These are phyloP conservation scores for Periparus ater DNA, from an alignment of 2,797 vertebrate species.

Conservation along the genomic window DNA sequence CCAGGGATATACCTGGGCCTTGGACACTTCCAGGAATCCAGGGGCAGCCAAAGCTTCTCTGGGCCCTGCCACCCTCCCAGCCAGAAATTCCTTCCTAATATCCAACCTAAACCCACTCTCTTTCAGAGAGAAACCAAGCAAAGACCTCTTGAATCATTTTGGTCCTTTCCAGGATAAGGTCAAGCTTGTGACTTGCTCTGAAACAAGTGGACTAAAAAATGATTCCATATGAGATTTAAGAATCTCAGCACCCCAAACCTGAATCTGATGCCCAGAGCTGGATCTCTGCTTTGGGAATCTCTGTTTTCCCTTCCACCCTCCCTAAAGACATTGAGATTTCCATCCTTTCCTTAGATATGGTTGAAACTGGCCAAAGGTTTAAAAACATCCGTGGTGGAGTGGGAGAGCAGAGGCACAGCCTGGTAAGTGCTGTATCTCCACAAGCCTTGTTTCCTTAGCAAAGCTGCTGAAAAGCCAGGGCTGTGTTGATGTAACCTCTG, in stretches of 20 bases:
- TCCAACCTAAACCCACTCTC: background rate
- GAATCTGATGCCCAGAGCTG: background rate
- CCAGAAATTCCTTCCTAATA: background rate
- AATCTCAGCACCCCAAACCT: background rate
- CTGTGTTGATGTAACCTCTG: background rate
- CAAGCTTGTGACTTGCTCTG: background rate
- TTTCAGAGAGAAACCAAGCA: background rate
- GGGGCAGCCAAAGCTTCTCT: background rate
- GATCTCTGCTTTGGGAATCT: background rate
- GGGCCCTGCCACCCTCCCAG: background rate
- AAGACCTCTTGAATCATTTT: background rate
- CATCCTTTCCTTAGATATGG: accelerated
- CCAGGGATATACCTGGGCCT: background rate
- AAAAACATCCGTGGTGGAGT: background rate
- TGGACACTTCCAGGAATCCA: accelerated
- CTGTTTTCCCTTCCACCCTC: background rate
- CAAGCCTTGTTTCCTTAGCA: background rate
- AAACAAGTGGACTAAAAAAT: background rate
- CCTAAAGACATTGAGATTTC: background rate
- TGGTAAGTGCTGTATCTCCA: background rate
- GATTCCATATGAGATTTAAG: background rate
- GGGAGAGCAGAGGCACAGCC: background rate
- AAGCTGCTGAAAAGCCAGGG: background rate
- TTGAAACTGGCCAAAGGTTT: background rate
- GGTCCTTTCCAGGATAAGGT: background rate